phyloP scores from a whole-genome alignment of 2,888 invertebrate species.

The Ichneumoninae sp. region DNA sequence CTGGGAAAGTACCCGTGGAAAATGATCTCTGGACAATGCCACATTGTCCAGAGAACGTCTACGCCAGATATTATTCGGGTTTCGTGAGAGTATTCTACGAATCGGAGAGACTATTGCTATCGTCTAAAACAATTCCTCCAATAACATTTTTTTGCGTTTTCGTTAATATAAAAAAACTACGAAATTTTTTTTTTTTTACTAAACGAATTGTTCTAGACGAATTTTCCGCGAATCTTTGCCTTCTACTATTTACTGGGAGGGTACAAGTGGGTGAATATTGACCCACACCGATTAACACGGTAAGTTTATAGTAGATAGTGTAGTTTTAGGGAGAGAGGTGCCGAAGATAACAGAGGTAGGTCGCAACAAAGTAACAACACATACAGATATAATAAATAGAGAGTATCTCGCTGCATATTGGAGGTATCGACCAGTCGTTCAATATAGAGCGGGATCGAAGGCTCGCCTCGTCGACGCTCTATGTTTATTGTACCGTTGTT shows the following conservation, averaged over 20 bases:
- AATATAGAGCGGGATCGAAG: neutral
- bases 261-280: neutral
- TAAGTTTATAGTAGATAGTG: too few species aligned
- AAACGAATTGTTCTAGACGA: too few species aligned
- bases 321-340: too few species aligned
- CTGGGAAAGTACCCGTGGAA: slow-evolving; percentile 29
- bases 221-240: too few species aligned
- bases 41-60: neutral
- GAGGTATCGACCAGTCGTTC: neutral
- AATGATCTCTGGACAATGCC: slow-evolving; percentile 26
- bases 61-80: neutral
- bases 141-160: too few species aligned
- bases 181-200: too few species aligned
- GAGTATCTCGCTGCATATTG: neutral
- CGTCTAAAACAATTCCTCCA: too few species aligned
- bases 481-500: neutral
- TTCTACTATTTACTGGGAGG: neutral
- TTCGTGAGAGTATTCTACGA: neutral
- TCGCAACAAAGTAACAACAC: too few species aligned
- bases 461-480: neutral
- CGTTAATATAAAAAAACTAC: too few species aligned
- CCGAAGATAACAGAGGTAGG: too few species aligned
- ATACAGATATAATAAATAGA: neutral
- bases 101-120: neutral
- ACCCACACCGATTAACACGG: neutral